Evolutionary conservation across 2,888 invertebrate genomes (phyloP), one percentile per base, ranked within the genome.

Genomic region (Zeuzera pyrina): DNA sequence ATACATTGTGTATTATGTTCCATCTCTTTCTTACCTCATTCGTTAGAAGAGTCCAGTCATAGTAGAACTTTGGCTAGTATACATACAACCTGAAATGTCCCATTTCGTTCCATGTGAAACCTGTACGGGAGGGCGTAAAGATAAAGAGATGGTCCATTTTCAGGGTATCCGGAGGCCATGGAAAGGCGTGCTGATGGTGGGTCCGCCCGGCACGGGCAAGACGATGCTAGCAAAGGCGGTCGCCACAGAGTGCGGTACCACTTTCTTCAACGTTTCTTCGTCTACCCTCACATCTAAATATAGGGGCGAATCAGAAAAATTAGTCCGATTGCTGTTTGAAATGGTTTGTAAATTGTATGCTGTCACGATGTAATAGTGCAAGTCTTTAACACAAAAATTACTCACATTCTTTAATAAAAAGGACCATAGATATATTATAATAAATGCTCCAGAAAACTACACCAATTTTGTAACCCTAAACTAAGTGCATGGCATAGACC

Each of bases 281-380:
- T 96, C 97, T 1, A 97, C 97, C 0, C 87, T 99, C 39, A 97
- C 97, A n/a, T 97, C 97, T 12, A 99, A 99, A 78, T 99, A 97
- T 78, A 87, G 97, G 33, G 99, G 99, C n/a, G 99, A 99, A 84
- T 97, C 97, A 0, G 98, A 99, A 79, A 98, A 98, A 83, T 90
- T 99, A 55, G 97, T 99, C 42, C 88, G 97, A 38, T 76, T 98
- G 31, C 85, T 99, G 1, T 99, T 99, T 71, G 98, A 98, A 86
- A 98, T 99, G 97, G 94, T 93, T 66, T 69, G 63, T 45, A 19
- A 24, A 4, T 7, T 22, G 10, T 3, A 8, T 21, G 10, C 4
- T 21, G 21, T 10, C 21, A 21, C 21, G 7, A 21, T n/a, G 21
- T 2, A n/a, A 21, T n/a, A 21, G 8, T 21, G n/a, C 21, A 2